These are phyloP conservation scores for Drosophila suboccidentalis DNA, from an alignment of 2,888 invertebrate species.

Conservation along the genomic window DNA sequence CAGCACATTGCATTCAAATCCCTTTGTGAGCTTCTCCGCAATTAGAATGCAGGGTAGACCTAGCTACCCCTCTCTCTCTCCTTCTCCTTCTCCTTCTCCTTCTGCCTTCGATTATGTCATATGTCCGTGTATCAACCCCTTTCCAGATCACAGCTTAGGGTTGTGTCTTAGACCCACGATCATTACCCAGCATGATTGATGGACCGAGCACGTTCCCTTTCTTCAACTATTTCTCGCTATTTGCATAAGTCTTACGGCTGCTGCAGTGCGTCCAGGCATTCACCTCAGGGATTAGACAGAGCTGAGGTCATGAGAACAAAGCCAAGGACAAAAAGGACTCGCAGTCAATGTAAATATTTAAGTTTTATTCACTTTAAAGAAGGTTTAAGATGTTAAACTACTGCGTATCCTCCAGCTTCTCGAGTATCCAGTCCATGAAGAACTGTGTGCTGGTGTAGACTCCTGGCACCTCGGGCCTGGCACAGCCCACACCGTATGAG, in stretches of 20 bases:
- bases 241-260: slow-evolving; percentile 62
- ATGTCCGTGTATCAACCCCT: neutral
- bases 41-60: slow-evolving; percentile 65
- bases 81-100: neutral
- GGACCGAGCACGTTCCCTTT: slow-evolving; percentile 33
- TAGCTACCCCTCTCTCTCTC: neutral
- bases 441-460: slow-evolving; percentile 88
- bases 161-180: slow-evolving; percentile 27
- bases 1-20: slow-evolving; percentile 25
- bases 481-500: slow-evolving; percentile 89
- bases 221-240: slow-evolving; percentile 28
- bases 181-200: slow-evolving; percentile 74
- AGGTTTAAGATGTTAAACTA: neutral
- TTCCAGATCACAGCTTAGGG: slow-evolving; percentile 20
- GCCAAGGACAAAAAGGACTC: slow-evolving; percentile 7
- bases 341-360: slow-evolving; percentile 50
- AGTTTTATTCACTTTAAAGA: slow-evolving; percentile 32
- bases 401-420: slow-evolving; percentile 78
- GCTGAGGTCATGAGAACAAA: slow-evolving; percentile 67
- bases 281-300: slow-evolving; percentile 50
- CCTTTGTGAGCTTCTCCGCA: slow-evolving; percentile 20
- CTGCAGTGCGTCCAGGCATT: slow-evolving; percentile 42
- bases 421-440: slow-evolving; percentile 88
- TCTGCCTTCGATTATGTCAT: neutral
- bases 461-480: slow-evolving; percentile 87